These are phyloP conservation scores for Somateria mollissima DNA, from an alignment of 2,797 vertebrate species.

Conservation along the genomic window DNA sequence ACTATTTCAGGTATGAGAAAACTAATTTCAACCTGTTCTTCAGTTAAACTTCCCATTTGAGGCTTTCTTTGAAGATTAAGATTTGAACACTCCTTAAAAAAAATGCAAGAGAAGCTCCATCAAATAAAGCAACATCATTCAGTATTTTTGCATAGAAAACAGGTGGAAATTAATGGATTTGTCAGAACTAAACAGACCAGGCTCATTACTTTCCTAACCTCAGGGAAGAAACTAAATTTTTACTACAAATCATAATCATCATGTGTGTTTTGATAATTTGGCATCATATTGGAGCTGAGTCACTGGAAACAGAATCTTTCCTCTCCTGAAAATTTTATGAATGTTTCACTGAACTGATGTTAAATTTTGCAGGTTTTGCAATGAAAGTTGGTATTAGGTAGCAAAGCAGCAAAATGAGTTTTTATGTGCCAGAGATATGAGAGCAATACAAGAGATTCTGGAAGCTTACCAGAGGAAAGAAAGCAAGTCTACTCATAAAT, in stretches of 20 bases:
- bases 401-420: constrained; percentile 41
- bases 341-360: neutral
- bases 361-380: constrained; percentile 34
- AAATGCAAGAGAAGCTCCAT: neutral
- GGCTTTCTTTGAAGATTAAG: neutral
- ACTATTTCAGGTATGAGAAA: neutral
- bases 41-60: neutral
- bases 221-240: neutral
- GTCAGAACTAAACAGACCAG: neutral
- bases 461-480: constrained; percentile 34
- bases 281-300: neutral
- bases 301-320: neutral
- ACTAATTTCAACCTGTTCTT: neutral
- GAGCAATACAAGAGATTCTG: constrained; percentile 15
- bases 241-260: neutral
- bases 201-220: neutral
- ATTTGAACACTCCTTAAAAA: neutral
- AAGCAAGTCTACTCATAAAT: constrained; percentile 35
- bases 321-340: constrained; percentile 7
- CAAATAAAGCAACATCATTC: neutral
- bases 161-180: neutral
- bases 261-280: neutral
- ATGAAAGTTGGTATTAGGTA: neutral
- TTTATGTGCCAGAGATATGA: constrained; percentile 40
- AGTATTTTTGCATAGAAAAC: neutral